Base-by-base conservation (phyloP, 2,888 invertebrate genomes). In the Phortica okadai region DNA sequence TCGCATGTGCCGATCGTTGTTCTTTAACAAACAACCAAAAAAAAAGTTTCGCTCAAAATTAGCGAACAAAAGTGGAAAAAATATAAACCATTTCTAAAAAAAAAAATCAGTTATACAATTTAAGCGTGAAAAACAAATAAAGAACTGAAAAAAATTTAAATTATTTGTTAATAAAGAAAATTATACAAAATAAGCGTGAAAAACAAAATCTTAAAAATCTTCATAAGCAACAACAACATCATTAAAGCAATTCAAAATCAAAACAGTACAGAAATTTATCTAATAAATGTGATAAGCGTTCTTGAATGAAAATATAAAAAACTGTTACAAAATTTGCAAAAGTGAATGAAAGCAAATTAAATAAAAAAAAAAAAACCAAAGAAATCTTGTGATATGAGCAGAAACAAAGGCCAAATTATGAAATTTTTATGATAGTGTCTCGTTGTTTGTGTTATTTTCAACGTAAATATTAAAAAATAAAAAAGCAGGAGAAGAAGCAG, bases 241-340 rank as follows among this genome's bases (percentile, higher is more conserved):
- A 50, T 50, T 50, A 50, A 50, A 50, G 10, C 8, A 50, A 64
- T 21, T 62, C 62, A 14, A 41, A 33, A 11, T 64, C 41, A 41
- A 33, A 64, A 4, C 2, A 6, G 50, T 6, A 50, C 14, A 45
- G 50, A 50, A 50, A 50, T 50, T 50, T 50, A 21, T 50, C 50
- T 50, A 50, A 8, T 33, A 59, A 59, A 59, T 16, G 59, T 69
- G 69, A 21, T 69, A 69, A 69, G 50, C 45, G n/a, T 14, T 62
- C 11, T 25, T 62, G 6, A 62, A 62, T 25, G 10, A 25, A 25
- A 62, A 8, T 42, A 54, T 41, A 41, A 54, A 14, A 11, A 33
- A 72, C 76, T 70, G 73, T 58, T 74, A 76, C 69, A 73, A 73
- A 72, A 72, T 50, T 16, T 73, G 10, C 59, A 14, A 14, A 75